Evolutionary conservation across 2,113 vertebrate genomes (phyloP), one percentile per base, ranked within the genome.

Genomic region (Delphinus delphis): DNA sequence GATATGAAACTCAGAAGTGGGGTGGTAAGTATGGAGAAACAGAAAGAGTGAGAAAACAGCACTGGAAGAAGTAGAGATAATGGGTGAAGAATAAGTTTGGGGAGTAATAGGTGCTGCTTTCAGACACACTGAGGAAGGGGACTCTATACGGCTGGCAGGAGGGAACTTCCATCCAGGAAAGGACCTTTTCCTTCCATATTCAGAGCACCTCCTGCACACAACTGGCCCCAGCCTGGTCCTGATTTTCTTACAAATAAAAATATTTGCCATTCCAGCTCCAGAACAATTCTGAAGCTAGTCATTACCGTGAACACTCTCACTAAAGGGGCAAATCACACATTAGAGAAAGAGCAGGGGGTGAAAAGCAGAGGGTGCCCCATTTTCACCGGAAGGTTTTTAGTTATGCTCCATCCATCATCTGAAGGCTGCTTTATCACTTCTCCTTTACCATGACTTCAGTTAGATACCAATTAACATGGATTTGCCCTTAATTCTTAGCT

Each of bases 401-500:
- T 80, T 88, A 8, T 25, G 25, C 41, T 58, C 55, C 20, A 73
- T 62, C 23, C 12, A 33, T 70, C 36, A 11, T 63, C 71, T 53
- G 31, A 86, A 86, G 62, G 23, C 58, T 90, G 65, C 15, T 70
- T 55, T 28, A 70, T 17, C 15, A 25, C 15, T 62, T 93, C 31
- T 53, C 26, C 80, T 36, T 65, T 68, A 62, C 47, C 18, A 3
- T 55, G 26, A 70, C 38, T 90, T 96, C 47, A 86, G 47, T 28
- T 53, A 86, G 84, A 96, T 71, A 53, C 17, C 82, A 93, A 55
- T 33, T 65, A 62, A 88, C 41, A 63, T 15, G 23, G 36, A 36
- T 55, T 82, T 83, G 23, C 12, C 28, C 33, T 93, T 93, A 60
- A 95, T 58, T n/a, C 31, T 68, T 74, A 73, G 53, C 77, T 76